Base-by-base conservation (phyloP, 2,797 vertebrate species). In the Crocidura indochinensis region DNA sequence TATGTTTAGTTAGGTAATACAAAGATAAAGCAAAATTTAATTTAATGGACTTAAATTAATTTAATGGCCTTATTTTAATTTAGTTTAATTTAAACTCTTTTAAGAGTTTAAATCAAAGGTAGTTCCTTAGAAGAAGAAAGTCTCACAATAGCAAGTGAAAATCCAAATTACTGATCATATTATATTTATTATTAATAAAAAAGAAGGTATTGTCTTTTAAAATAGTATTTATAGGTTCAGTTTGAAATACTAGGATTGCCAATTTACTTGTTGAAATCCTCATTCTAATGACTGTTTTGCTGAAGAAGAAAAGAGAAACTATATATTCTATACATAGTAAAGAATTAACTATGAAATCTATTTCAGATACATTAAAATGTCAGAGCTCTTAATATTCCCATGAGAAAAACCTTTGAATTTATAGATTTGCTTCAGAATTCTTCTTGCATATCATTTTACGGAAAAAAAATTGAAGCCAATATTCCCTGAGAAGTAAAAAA, bases 331-430 rank as follows among this genome's bases (percentile, higher is more conserved):
- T 38, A 38, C 38, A 38, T 38, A 38, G 38, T 38, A 38, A 38
- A 29, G 10, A 84, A 53, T n/a, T 88, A 64, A 73, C 38, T 75
- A 82, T 93, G 81, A 77, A 67, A 19, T 51, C 68, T 80, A 85
- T 77, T 92, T 93, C 49, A 69, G 56, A 86, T 60, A 26, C 4
- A 4, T 83, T 12, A 27, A 91, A n/a, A 92, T 92, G 94, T 94
- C 49, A 49, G 83, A 91, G 56, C 15, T 82, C 46, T 92, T 87
- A 74, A 60, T 78, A 89, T 81, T 81, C 56, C 17, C 47, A 79
- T 24, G 47, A 84, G 72, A 72, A 75, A 73, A 10, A 10, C 11
- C 38, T 92, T 94, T 80, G 60, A 90, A 91, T 88, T 65, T 85
- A 74, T 60, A 46, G 3, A 87, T 90, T 91, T 88, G 24, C 68